These are phyloP conservation scores for Carassius carassius DNA, from an alignment of 2,113 vertebrate species.

Conservation along the genomic window DNA sequence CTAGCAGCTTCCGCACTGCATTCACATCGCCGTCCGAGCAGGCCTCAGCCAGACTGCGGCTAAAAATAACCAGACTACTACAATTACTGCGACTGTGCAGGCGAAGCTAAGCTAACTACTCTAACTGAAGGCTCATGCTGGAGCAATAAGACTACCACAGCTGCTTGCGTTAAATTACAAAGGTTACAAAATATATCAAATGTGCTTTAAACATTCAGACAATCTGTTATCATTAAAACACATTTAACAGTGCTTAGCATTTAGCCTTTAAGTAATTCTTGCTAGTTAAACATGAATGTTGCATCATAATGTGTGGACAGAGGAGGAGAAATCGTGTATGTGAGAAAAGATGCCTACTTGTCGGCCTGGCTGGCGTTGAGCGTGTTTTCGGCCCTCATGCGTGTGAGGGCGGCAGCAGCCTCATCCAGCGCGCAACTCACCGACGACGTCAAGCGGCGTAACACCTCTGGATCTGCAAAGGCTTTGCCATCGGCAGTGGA, in stretches of 20 bases:
- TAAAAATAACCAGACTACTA: constrained; percentile 88
- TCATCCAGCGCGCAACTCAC: constrained; percentile 98
- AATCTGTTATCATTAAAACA: background rate
- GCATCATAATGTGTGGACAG: background rate
- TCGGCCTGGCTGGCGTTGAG: constrained; percentile 94
- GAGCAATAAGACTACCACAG: background rate
- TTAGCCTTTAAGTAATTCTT: constrained; percentile 7
- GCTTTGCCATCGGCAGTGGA: constrained; percentile 99
- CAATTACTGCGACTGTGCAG: constrained; percentile 83
- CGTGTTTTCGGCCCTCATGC: constrained; percentile 97
- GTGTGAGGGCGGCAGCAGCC: constrained; percentile 94
- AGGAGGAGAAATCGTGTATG: background rate
- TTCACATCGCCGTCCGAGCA: constrained; percentile 99
- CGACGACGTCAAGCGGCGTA: constrained; percentile 94
- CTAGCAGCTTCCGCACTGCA: constrained; percentile 94
- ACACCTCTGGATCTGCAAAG: constrained; percentile 99
- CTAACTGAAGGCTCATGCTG: constrained; percentile 28
- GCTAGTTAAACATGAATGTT: background rate
- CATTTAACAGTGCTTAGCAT: background rate
- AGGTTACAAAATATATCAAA: constrained; percentile 4
- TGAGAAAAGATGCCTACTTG: constrained; percentile 86
- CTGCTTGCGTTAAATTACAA: background rate
- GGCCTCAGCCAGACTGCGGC: constrained; percentile 98
- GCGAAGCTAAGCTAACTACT: constrained; percentile 65
- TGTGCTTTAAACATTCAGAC: background rate